A percentile compares a stretch with the other conserved stretches of the same genome.
Evolutionary conservation across 2,888 invertebrate genomes (phyloP).

Genomic region (Leptopilina drosophilae): DNA sequence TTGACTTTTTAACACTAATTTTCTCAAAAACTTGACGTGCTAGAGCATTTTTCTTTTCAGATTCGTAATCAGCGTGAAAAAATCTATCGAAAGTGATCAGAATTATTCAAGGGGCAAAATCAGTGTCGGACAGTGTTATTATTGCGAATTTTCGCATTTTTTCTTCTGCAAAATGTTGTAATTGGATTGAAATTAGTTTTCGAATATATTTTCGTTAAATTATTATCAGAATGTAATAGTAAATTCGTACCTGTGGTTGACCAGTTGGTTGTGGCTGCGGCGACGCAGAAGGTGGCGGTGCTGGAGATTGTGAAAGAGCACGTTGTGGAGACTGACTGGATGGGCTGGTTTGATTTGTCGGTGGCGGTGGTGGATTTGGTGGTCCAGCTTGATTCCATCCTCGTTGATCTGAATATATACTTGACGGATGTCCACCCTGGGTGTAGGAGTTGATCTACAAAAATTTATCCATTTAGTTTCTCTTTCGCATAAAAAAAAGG

Average conservation of each 20-base stretch:
- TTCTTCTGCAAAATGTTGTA: too few species aligned
- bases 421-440: constrained; percentile 72
- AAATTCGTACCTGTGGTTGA: constrained; percentile 67
- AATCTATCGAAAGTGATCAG: too few species aligned
- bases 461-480: background rate
- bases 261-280: constrained; percentile 73
- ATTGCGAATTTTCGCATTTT: too few species aligned
- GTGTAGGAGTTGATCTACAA: constrained; percentile 72
- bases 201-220: background rate
- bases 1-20: too few species aligned
- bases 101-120: too few species aligned
- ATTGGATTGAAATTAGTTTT: background rate
- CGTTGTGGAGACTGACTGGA: constrained; percentile 75
- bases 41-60: too few species aligned
- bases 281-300: constrained; percentile 75
- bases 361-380: constrained; percentile 72
- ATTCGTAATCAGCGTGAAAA: too few species aligned
- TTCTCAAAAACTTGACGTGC: too few species aligned
- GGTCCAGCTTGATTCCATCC: constrained; percentile 74
- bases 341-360: constrained; percentile 71
- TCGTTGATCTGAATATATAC: constrained; percentile 73
- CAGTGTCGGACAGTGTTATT: too few species aligned
- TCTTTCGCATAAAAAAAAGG: background rate
- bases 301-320: constrained; percentile 75
- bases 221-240: background rate